A percentile compares a stretch with the other conserved stretches of the same genome.
These are phyloP conservation scores for Drosophila peninsularis DNA, from an alignment of 2,888 invertebrate species.

Conservation along the genomic window DNA sequence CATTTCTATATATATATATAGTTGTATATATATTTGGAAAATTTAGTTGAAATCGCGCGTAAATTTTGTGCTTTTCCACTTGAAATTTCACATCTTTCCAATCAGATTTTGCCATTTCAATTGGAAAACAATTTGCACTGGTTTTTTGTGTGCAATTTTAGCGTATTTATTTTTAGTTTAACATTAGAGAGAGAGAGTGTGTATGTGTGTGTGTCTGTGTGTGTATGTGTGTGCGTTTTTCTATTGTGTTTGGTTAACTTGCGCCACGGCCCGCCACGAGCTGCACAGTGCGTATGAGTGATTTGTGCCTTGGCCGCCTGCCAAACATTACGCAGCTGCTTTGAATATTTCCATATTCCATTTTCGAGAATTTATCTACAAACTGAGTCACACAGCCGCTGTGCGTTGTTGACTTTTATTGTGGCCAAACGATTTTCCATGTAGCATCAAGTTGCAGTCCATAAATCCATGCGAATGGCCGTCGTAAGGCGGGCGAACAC, in stretches of 20 bases:
- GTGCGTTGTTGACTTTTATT: slow-evolving; percentile 24
- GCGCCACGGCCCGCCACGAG: slow-evolving; percentile 57
- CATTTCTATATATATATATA: slow-evolving; percentile 17
- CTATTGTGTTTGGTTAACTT: slow-evolving; percentile 68
- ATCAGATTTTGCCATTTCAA: slow-evolving; percentile 57
- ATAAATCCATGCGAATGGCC: slow-evolving; percentile 48
- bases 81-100: slow-evolving; percentile 32
- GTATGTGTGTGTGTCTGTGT: slow-evolving; percentile 14
- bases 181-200: not conserved
- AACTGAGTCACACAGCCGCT: slow-evolving; percentile 42
- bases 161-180: slow-evolving; percentile 48
- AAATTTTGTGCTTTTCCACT: slow-evolving; percentile 40
- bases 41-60: slow-evolving; percentile 33
- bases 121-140: slow-evolving; percentile 24
- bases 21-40: not conserved
- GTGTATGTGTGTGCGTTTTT: slow-evolving; percentile 22
- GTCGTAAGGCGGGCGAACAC: slow-evolving; percentile 28
- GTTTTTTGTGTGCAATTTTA: slow-evolving; percentile 31
- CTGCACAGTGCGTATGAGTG: slow-evolving; percentile 68
- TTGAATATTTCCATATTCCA: slow-evolving; percentile 51
- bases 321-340: slow-evolving; percentile 78
- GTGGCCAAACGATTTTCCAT: slow-evolving; percentile 11
- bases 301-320: slow-evolving; percentile 73
- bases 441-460: slow-evolving; percentile 32
- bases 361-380: slow-evolving; percentile 40